phyloP scores from a whole-genome alignment of 2,888 invertebrate species.

The Synergus umbraculus region DNA sequence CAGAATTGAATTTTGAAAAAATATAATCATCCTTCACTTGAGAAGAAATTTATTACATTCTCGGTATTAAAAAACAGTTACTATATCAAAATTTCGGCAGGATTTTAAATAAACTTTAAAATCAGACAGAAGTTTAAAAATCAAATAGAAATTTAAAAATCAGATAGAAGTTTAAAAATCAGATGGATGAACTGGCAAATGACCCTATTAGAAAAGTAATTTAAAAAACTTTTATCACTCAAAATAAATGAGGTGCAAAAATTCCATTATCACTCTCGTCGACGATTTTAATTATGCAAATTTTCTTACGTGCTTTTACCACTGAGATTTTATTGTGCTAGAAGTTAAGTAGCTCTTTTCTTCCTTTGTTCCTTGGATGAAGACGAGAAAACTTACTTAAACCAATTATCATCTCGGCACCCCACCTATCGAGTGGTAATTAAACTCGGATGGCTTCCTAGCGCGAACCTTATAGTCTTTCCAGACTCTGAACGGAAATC shows the following conservation, averaged over 20 bases:
- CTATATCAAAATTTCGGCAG: not conserved
- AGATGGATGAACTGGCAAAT: too few species aligned
- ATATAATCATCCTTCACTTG: not conserved
- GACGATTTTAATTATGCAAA: conserved; percentile 19
- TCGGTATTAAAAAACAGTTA: not conserved
- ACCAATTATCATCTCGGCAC: conserved; percentile 45
- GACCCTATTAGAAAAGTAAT: not conserved
- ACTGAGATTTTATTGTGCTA: not conserved
- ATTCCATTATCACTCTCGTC: not conserved
- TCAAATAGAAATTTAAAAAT: too few species aligned
- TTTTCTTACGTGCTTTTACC: not conserved
- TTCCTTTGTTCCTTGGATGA: conserved; percentile 32
- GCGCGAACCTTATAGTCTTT: conserved; percentile 18
- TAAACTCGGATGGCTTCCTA: conserved; percentile 44
- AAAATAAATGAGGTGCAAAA: not conserved
- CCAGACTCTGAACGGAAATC: conserved; percentile 18
- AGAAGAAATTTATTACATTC: not conserved
- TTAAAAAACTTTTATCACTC: not conserved
- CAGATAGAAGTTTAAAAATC: too few species aligned
- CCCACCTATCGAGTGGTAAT: conserved; percentile 48
- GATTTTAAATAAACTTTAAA: too few species aligned
- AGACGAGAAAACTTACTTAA: conserved; percentile 45
- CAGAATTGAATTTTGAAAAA: conserved; percentile 15
- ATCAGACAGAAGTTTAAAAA: too few species aligned
- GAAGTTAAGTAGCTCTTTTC: conserved; percentile 25